Percentiles rank a stretch among this genome's conserved stretches.
These are phyloP conservation scores for Carcharodon carcharias DNA, from an alignment of 2,797 vertebrate species.

Conservation along the genomic window DNA sequence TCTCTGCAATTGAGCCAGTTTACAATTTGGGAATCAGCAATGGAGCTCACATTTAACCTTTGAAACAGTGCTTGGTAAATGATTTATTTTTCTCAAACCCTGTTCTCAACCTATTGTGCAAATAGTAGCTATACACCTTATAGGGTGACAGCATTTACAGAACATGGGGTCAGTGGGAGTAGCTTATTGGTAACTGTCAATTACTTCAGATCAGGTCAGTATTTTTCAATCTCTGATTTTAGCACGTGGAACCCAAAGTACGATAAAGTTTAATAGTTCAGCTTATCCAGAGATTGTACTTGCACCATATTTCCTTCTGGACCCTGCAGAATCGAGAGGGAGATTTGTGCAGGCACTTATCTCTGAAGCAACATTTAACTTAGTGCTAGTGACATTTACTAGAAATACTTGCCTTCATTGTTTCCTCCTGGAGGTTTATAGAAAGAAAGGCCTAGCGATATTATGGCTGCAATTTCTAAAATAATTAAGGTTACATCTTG, in stretches of 20 bases:
- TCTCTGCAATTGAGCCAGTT: not conserved
- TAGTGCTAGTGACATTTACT: not conserved
- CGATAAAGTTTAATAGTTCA: not conserved
- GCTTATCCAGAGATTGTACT: not conserved
- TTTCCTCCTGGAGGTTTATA: conserved; percentile 87
- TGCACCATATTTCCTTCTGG: not conserved
- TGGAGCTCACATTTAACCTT: not conserved
- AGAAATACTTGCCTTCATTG: conserved; percentile 70
- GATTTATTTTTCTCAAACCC: not conserved
- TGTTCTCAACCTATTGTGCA: not conserved
- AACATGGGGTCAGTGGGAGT: not conserved
- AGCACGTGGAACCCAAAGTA: not conserved
- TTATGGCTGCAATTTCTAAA: conserved; percentile 97
- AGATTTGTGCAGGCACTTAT: not conserved
- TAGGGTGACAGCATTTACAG: not conserved
- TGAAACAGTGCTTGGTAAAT: not conserved
- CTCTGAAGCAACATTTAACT: not conserved
- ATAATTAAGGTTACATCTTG: conserved; percentile 99
- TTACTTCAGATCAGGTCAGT: not conserved
- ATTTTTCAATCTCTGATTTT: not conserved
- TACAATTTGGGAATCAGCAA: not conserved
- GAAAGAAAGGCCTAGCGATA: conserved; percentile 99
- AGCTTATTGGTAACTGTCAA: not conserved
- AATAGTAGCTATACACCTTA: not conserved
- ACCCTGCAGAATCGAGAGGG: not conserved